These are phyloP conservation scores for Rattus rattus DNA, from an alignment of 2,113 vertebrate genomes.

Conservation along the genomic window DNA sequence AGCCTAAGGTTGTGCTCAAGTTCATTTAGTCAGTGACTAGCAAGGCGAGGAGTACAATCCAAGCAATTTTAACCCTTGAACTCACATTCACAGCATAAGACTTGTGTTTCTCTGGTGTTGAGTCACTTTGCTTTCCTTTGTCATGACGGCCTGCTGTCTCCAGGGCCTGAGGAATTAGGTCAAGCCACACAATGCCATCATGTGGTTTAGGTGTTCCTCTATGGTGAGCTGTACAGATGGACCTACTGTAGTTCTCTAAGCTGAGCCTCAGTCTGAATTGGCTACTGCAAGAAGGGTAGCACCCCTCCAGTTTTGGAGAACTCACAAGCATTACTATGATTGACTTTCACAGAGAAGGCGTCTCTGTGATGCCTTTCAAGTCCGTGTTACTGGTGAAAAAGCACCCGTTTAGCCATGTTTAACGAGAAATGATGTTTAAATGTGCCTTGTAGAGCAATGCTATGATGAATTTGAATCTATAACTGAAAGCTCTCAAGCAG, in stretches of 20 bases:
- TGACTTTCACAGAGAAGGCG: neutral
- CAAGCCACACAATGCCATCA: neutral
- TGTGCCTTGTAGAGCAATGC: slow-evolving; percentile 40
- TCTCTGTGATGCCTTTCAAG: neutral
- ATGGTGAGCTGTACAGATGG: neutral
- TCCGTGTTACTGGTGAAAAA: neutral
- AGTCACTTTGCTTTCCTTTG: neutral
- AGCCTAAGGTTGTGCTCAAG: neutral
- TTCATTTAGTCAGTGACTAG: neutral
- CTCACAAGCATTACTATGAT: neutral
- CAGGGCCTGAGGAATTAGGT: neutral
- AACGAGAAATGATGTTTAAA: slow-evolving; percentile 43
- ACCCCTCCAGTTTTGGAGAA: neutral
- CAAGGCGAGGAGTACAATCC: neutral
- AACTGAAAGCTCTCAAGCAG: slow-evolving; percentile 52
- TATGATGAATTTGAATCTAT: slow-evolving; percentile 61
- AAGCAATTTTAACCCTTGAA: slow-evolving; percentile 24
- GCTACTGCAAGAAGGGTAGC: neutral
- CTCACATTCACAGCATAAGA: neutral
- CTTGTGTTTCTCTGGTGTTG: neutral
- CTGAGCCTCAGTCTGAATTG: neutral
- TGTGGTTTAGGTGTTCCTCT: neutral
- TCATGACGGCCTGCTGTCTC: neutral
- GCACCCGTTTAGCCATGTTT: neutral
- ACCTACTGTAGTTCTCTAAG: neutral